Base-by-base conservation (phyloP, 2,888 invertebrate species). In the Eupithecia abbreviata region DNA sequence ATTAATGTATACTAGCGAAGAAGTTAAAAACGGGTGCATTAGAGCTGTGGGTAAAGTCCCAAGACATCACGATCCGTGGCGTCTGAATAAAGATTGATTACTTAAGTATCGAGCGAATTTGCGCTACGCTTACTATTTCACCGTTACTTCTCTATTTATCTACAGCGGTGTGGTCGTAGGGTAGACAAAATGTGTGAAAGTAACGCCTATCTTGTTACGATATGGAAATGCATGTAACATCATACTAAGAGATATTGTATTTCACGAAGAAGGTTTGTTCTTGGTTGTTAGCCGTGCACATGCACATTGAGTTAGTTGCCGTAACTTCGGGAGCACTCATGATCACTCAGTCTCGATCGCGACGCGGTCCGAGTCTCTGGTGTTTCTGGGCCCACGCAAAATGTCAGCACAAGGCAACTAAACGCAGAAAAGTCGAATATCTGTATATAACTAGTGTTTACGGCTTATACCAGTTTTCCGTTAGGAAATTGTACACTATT, bases 201-300 rank as follows among this genome's bases (percentile, higher is more conserved):
- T 67, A 67, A 18, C 45, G 67, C 67, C 42, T 43, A 15, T 67
- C 67, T 67, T 67, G 43, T 42, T 43, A n/a, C 67, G 43, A 67
- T 67, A 67, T 67, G 43, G n/a, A 67, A 67, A 67, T 67, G 3
- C n/a, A 67, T 43, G 67, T 67, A 43, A 67, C 67, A n/a, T 67
- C 9, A 67, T 43, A 67, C 43, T 43, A 1, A 30, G 30, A 30
- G 30, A 30, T 30, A 30, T 30, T 30, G 30, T 30, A 30, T 30
- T 30, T 30, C 30, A 30, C 30, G 30, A 30, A 30, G 30, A 30
- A 30, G 30, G 30, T 30, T 30, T 30, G 30, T 30, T 0, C 30
- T 30, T 30, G 30, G 30, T 30, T 30, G 30, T 30, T 30, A 30
- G 30, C 30, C 30, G 30, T 30, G 30, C 30, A 30, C 30, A 30